Percentiles rank a stretch among this genome's conserved stretches.
These are phyloP conservation scores for Drosophila navojoa DNA, from an alignment of 1,140 invertebrate species.

Conservation along the genomic window DNA sequence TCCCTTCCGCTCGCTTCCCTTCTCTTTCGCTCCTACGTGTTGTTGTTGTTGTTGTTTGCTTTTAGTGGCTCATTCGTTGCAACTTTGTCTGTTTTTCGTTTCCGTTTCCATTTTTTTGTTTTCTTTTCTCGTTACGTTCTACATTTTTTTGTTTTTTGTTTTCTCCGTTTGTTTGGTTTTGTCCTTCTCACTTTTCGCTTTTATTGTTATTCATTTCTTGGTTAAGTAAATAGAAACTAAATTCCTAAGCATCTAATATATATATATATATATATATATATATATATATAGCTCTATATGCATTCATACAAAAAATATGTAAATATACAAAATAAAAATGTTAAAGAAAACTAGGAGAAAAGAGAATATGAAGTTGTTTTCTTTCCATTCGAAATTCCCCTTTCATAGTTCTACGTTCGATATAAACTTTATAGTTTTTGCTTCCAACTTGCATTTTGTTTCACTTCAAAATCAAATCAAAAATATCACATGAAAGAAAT, in stretches of 20 bases:
- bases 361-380: not conserved
- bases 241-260: conserved; percentile 7
- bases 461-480: conserved; percentile 59
- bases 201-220: conserved; percentile 49
- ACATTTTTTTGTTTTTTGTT: conserved; percentile 19
- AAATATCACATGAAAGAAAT: conserved; percentile 81
- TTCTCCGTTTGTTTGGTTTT: conserved; percentile 19
- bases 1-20: conserved; percentile 8
- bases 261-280: not conserved
- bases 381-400: conserved; percentile 1
- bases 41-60: conserved; percentile 17
- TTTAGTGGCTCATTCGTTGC: conserved; percentile 56
- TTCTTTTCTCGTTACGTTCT: conserved; percentile 37
- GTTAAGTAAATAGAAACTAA: conserved; percentile 56
- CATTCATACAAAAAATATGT: not conserved
- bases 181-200: conserved; percentile 11
- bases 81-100: conserved; percentile 56
- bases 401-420: conserved; percentile 19
- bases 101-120: conserved; percentile 32
- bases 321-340: conserved; percentile 35
- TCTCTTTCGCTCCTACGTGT: conserved; percentile 18
- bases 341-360: not conserved
- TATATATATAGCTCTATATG: not conserved
- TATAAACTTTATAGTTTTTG: conserved; percentile 34
- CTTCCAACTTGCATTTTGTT: conserved; percentile 50